Conservation (phyloP, 53 echinoderm and acorn worm genomes). For the Antedon mediterranea region DNA sequence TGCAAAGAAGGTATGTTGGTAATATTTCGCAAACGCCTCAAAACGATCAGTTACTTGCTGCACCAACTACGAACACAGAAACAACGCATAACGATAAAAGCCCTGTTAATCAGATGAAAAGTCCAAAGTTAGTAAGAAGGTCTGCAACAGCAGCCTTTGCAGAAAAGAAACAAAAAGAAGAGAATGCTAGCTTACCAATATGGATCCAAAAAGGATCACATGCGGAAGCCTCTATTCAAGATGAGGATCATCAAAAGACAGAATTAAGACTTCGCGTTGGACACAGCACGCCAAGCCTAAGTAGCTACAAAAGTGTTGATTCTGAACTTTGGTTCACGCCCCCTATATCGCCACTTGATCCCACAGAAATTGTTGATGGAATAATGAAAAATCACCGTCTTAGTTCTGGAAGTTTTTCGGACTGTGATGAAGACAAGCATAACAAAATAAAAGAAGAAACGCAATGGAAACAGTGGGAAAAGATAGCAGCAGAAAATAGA, state of each 20-base stretch:
- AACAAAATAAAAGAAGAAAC: slow-evolving; percentile 25
- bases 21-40: not conserved
- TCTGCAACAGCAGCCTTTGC: slow-evolving; percentile 14
- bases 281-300: not conserved
- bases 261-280: not conserved
- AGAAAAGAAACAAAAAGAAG: not conserved
- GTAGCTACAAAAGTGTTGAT: not conserved
- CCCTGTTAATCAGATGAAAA: slow-evolving; percentile 8
- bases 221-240: not conserved
- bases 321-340: not conserved
- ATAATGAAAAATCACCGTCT: not conserved
- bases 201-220: not conserved
- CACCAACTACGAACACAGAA: not conserved
- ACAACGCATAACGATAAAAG: not conserved
- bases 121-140: slow-evolving; percentile 30
- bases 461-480: slow-evolving; percentile 23
- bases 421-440: not conserved
- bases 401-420: not conserved
- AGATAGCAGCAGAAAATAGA: slow-evolving; percentile 20
- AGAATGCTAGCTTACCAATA: not conserved
- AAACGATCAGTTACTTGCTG: not conserved
- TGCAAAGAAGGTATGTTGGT: not conserved
- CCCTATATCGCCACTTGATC: not conserved
- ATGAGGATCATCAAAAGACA: not conserved
- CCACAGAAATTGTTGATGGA: not conserved